Evolutionary conservation across 1,140 invertebrate genomes (phyloP).

Genomic region (Drosophila arizonae): DNA sequence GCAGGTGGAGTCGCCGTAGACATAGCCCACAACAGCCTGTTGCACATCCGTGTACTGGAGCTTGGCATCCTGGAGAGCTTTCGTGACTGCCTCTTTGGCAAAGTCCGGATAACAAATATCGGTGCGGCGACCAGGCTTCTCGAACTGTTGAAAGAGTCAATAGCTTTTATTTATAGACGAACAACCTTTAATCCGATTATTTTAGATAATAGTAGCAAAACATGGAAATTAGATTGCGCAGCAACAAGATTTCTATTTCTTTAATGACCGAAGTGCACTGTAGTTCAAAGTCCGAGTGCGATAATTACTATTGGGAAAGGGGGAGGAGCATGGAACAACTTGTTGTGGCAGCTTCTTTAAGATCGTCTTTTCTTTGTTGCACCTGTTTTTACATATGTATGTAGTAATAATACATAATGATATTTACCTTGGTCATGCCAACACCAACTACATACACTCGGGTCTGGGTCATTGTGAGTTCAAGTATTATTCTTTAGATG

Average conservation of each 20-base stretch:
- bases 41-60: slow-evolving; percentile 92
- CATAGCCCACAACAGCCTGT: slow-evolving; percentile 96
- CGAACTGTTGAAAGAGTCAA: slow-evolving; percentile 74
- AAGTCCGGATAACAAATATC: slow-evolving; percentile 97
- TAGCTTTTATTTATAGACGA: slow-evolving; percentile 12
- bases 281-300: slow-evolving; percentile 68
- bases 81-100: slow-evolving; percentile 95
- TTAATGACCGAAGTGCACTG: slow-evolving; percentile 55
- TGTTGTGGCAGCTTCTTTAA: slow-evolving; percentile 24
- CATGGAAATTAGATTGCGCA: slow-evolving; percentile 26
- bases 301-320: slow-evolving; percentile 24
- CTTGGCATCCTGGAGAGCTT: slow-evolving; percentile 93
- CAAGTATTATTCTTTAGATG: background rate
- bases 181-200: slow-evolving; percentile 42
- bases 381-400: background rate
- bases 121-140: slow-evolving; percentile 91
- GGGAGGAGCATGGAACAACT: slow-evolving; percentile 6
- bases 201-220: slow-evolving; percentile 29
- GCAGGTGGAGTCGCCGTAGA: slow-evolving; percentile 98
- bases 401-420: background rate
- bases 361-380: slow-evolving; percentile 7
- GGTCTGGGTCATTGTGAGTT: slow-evolving; percentile 82
- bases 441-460: slow-evolving; percentile 97
- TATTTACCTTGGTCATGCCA: slow-evolving; percentile 95
- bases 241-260: slow-evolving; percentile 29